These are phyloP conservation scores for Ceuthmochares aereus DNA, from an alignment of 2,113 vertebrate genomes.

Conservation along the genomic window DNA sequence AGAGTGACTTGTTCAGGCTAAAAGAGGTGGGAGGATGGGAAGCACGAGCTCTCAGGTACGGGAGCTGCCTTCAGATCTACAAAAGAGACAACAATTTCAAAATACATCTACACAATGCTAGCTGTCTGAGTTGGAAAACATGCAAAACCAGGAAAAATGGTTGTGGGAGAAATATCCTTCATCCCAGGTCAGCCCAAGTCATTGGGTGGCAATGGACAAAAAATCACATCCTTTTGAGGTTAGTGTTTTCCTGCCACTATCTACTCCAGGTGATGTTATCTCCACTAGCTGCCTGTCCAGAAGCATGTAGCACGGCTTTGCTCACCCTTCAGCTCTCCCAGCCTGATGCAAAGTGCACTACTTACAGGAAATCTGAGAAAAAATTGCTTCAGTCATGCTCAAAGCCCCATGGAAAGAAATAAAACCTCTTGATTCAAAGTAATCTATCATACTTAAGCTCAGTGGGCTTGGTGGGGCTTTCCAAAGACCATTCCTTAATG, in stretches of 20 bases:
- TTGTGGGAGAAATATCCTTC: background rate
- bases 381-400: background rate
- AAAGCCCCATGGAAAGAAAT: background rate
- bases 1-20: background rate
- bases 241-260: background rate
- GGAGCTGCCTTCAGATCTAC: background rate
- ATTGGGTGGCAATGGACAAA: background rate
- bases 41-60: background rate
- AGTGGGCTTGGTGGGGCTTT: background rate
- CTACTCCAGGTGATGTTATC: background rate
- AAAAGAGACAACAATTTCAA: background rate
- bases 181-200: background rate
- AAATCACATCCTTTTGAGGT: rapidly evolving
- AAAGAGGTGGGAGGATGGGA: background rate
- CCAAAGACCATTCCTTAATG: background rate
- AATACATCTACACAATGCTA: background rate
- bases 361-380: background rate
- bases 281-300: background rate
- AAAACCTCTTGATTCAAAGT: background rate
- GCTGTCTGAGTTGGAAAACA: background rate
- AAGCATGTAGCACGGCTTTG: rapidly evolving
- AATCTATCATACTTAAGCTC: background rate
- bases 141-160: rapidly evolving
- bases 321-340: background rate
- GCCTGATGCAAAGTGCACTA: background rate